Evolutionary conservation across 1,140 invertebrate genomes (phyloP), one percentile per base, ranked within the genome.

Genomic region (Delia radicum): DNA sequence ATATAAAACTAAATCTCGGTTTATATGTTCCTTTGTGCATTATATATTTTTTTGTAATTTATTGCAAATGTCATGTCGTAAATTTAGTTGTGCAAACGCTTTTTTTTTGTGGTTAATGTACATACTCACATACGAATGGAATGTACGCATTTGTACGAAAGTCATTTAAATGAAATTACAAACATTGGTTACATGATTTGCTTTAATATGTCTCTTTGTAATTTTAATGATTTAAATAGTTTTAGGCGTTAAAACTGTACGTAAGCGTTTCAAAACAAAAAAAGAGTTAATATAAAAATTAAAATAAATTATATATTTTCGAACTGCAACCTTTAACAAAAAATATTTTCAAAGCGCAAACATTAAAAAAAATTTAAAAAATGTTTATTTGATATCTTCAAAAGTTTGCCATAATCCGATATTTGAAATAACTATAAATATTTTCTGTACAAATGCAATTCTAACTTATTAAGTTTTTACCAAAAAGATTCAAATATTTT

Each of bases 31-130:
- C 37, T 55, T 5, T 55, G 48, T 55, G 48, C 8, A 37, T 37
- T 21, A 21, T 21, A 21, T 55, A 21, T 55, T 55, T 55, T 18
- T 7, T 55, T n/a, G 48, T 55, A 55, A 55, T 55, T 55, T 55
- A 55, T 55, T 55, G 48, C 48, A 55, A 55, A 55, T n/a, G 48
- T 55, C 48, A 55, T 55, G 48, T 55, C 48, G 48, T 55, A 55
- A 55, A 55, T 55, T 55, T 55, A 21, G 48, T 55, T 55, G 18
- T 55, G 48, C 48, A 24, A 55, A 55, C 48, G 48, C 48, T 55
- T 55, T 21, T 21, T 21, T 55, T 24, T 21, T 55, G 7, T 55
- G 37, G 12, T 3, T 13, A 10, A 55, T n/a, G 8, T n/a, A 18
- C 48, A 55, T 18, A 21, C 48, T 4, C 46, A 15, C 4, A 18